A percentile compares a stretch with the other conserved stretches of the same genome.
Evolutionary conservation across 2,113 vertebrate genomes (phyloP).

Genomic region (Alethe diademata): DNA sequence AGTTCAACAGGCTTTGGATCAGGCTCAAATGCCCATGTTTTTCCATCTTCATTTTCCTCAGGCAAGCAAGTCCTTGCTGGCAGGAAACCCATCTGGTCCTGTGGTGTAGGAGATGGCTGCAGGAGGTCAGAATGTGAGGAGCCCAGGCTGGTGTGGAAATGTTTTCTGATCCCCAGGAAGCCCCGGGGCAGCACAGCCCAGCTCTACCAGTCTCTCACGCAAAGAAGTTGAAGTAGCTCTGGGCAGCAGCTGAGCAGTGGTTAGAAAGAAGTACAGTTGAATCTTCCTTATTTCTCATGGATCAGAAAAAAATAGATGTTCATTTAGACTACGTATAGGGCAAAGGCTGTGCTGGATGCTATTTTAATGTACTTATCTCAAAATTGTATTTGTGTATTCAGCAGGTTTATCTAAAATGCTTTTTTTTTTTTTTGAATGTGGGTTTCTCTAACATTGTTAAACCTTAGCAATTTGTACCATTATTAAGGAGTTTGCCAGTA

Average conservation of each 20-base stretch:
- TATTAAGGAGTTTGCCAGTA: not conserved
- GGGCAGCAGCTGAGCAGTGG: not conserved
- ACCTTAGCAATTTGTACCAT: not conserved
- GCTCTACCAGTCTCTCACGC: not conserved
- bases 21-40: not conserved
- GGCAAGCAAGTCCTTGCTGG: not conserved
- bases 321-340: not conserved
- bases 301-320: not conserved
- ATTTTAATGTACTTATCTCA: not conserved
- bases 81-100: not conserved
- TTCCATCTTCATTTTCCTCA: not conserved
- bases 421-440: not conserved
- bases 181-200: fast-evolving
- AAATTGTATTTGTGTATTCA: not conserved
- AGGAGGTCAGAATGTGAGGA: not conserved
- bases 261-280: not conserved
- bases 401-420: not conserved
- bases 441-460: not conserved
- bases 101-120: fast-evolving
- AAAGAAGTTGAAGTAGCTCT: not conserved
- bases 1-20: not conserved
- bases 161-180: not conserved
- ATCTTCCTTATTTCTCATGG: not conserved
- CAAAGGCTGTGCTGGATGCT: not conserved
- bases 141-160: not conserved